Evolutionary conservation across 2,113 vertebrate species (phyloP).

Genomic region (Callorhinus ursinus): DNA sequence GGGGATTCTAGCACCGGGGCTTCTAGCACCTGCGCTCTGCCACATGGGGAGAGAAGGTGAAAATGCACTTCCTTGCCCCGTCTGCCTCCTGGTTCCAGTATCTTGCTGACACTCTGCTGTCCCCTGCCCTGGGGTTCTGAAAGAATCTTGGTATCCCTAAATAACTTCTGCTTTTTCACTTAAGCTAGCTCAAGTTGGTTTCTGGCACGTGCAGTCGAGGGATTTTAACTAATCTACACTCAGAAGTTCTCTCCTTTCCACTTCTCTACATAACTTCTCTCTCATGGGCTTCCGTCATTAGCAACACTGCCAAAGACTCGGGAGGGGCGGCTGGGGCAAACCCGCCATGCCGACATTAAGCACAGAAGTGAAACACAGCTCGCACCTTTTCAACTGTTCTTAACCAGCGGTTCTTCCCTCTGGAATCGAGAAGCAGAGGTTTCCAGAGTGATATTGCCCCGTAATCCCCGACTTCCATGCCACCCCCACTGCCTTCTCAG

Average conservation of each 20-base stretch:
- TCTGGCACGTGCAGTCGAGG: constrained; percentile 48
- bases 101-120: fast-evolving
- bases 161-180: constrained; percentile 42
- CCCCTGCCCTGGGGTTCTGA: neutral
- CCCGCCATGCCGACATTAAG: neutral
- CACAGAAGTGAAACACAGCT: constrained; percentile 21
- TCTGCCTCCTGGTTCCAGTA: neutral
- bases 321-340: constrained; percentile 61
- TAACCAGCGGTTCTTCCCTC: neutral
- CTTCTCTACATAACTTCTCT: constrained; percentile 30
- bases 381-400: constrained; percentile 43
- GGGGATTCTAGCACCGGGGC: neutral
- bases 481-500: neutral
- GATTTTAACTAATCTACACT: constrained; percentile 36
- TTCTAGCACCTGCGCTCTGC: neutral
- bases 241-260: constrained; percentile 52
- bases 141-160: neutral
- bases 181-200: constrained; percentile 20
- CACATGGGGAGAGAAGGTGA: fast-evolving
- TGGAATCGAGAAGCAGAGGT: constrained; percentile 69
- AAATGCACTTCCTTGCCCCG: neutral
- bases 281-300: constrained; percentile 46
- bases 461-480: neutral
- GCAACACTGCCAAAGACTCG: constrained; percentile 61
- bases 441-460: constrained; percentile 60